Conservation (phyloP, 1,140 invertebrate genomes). For the Drosophila eugracilis region DNA sequence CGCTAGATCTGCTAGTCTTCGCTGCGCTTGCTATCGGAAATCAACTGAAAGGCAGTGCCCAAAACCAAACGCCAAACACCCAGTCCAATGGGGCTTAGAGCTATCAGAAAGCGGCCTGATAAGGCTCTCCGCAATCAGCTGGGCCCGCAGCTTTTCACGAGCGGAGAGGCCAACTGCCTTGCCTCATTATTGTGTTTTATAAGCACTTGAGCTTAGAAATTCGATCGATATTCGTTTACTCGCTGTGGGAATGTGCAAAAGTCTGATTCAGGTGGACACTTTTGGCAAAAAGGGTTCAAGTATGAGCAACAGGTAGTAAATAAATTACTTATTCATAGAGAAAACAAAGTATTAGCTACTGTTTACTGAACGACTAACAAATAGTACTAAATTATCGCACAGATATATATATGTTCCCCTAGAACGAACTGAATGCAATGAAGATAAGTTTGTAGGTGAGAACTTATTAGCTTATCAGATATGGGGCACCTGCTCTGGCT, state of each 20-base stretch:
- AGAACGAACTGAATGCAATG: neutral
- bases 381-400: too few species aligned
- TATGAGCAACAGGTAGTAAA: neutral
- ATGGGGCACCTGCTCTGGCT: neutral
- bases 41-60: constrained; percentile 44
- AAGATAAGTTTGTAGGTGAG: neutral
- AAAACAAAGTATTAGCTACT: neutral
- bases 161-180: neutral
- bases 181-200: constrained; percentile 59
- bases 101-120: constrained; percentile 51
- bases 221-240: constrained; percentile 7
- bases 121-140: constrained; percentile 51
- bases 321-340: neutral
- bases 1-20: constrained; percentile 5
- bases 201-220: constrained; percentile 48
- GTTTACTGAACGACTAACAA: neutral
- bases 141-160: constrained; percentile 1
- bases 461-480: neutral
- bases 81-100: constrained; percentile 50
- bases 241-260: neutral
- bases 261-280: constrained; percentile 10
- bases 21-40: constrained; percentile 18
- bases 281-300: neutral
- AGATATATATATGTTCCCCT: too few species aligned
- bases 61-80: constrained; percentile 14